Evolutionary conservation across 2,113 vertebrate genomes (phyloP), one percentile per base, ranked within the genome.

Genomic region (Bufo bufo): DNA sequence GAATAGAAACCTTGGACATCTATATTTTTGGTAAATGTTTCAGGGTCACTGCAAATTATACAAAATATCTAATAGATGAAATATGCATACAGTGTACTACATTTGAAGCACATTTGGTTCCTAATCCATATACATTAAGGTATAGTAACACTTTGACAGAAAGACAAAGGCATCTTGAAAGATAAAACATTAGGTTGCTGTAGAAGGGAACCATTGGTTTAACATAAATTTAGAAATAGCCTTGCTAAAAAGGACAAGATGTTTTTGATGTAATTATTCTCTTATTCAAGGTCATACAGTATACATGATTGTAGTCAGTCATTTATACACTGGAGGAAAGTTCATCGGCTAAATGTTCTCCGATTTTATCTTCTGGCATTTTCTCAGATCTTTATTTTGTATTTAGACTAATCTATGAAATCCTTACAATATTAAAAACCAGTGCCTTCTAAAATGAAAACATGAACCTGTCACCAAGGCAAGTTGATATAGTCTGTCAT

Each of bases 351-450:
- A 66, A 69, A 66, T 66, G 81, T 66, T 52, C 61, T 83, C 12
- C 1, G n/a, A 63, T 52, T 83, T 52, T 50, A 19, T 52, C 61
- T 83, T n/a, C 47, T 83, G 61, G 13, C 47, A 69, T 83, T 83
- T 69, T 69, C 63, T 54, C 82, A 84, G 20, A 54, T 69, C 59
- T 54, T 84, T 84, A 84, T 63, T 84, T 71, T 49, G 80, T 82
- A 82, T 82, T 82, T 82, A 61, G 80, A 20, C 58, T 65, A 82
- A 82, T 82, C 80, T 63, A 17, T 82, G 65, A 82, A 82, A 82
- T 65, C 80, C 80, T 49, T 10, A 66, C 59, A 82, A 82, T 82
- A 82, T 82, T 66, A 82, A 82, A 82, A 82, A 82, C 61, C 78
- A 81, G 19, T 81, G 33, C 61, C 56, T 81, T 81, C 45, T 45